Base-by-base conservation (phyloP, 2,113 vertebrate species). In the Meriones unguiculatus region DNA sequence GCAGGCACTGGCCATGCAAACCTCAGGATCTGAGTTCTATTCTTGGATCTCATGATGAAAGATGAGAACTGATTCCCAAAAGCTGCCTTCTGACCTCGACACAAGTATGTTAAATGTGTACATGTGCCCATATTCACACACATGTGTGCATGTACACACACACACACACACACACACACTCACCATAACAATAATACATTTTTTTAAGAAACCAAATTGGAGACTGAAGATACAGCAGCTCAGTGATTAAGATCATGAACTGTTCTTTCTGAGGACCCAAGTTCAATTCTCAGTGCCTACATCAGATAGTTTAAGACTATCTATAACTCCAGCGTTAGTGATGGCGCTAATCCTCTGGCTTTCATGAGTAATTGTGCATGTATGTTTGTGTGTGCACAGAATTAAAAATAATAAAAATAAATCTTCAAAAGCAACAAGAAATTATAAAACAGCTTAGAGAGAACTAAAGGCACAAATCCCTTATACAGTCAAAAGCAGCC, bases 391-490 rank as follows among this genome's bases (percentile, higher is more conserved):
- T 28, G 15, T 7, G 20, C 13, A 30, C 76, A 32, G 7, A 54
- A 32, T 81, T 13, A 81, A 57, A 57, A n/a, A n/a, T 35, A 80
- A 57, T 57, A 80, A 81, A n/a, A 57, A 81, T 20, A 81, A n/a
- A 62, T 38, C 20, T 81, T 59, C n/a, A 77, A 77, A 59, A 82
- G 13, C 38, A 25, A 3, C 12, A 62, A 25, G 80, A 52, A 12
- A n/a, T 78, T 73, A 82, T 54, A 69, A 94, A 91, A 89, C 24
- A 84, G 67, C 70, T 92, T 75, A 87, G 72, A 89, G 52, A 52
- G 64, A 78, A 59, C n/a, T 57, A 75, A 94, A 85, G 30, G 59
- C 11, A 9, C 46, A 72, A 57, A 64, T 15, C 25, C 7, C 41
- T 90, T 38, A 30, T 18, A 32, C 0, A 28, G 1, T 89, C 41